Evolutionary conservation across 2,797 vertebrate species (phyloP).

Genomic region (Macropodus opercularis): DNA sequence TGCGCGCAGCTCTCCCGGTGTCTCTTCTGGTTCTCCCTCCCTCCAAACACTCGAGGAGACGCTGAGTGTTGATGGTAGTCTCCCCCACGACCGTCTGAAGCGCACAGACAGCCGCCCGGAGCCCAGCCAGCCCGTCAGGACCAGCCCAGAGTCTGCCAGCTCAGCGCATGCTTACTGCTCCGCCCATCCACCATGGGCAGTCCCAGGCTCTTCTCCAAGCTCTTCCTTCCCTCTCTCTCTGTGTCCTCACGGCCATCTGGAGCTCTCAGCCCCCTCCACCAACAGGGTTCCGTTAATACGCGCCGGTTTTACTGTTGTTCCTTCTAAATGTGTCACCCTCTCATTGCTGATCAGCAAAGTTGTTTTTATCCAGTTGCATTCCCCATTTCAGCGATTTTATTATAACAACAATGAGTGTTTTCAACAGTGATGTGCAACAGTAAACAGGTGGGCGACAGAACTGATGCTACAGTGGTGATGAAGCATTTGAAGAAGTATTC

Average conservation of each 20-base stretch:
- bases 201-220: conserved; percentile 64
- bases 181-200: conserved; percentile 78
- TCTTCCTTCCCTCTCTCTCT: conserved; percentile 33
- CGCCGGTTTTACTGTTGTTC: neutral
- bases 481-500: too few relatives aligned
- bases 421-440: neutral
- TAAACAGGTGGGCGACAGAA: neutral
- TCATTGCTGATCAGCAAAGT: too few relatives aligned
- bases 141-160: conserved; percentile 83
- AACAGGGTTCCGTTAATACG: conserved; percentile 7
- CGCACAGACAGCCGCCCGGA: conserved; percentile 79
- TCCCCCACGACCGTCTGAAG: conserved; percentile 76
- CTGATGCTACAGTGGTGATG: neutral
- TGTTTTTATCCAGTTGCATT: too few relatives aligned
- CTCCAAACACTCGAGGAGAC: conserved; percentile 65
- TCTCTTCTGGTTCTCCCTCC: conserved; percentile 12
- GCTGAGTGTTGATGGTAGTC: conserved; percentile 70
- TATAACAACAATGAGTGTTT: neutral
- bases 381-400: too few relatives aligned
- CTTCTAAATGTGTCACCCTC: too few relatives aligned
- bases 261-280: conserved; percentile 17
- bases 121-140: conserved; percentile 83
- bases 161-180: conserved; percentile 85
- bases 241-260: conserved; percentile 43
- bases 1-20: conserved; percentile 37